phyloP scores from a whole-genome alignment of 2,113 vertebrate genomes.

The Oryzias woworae region DNA sequence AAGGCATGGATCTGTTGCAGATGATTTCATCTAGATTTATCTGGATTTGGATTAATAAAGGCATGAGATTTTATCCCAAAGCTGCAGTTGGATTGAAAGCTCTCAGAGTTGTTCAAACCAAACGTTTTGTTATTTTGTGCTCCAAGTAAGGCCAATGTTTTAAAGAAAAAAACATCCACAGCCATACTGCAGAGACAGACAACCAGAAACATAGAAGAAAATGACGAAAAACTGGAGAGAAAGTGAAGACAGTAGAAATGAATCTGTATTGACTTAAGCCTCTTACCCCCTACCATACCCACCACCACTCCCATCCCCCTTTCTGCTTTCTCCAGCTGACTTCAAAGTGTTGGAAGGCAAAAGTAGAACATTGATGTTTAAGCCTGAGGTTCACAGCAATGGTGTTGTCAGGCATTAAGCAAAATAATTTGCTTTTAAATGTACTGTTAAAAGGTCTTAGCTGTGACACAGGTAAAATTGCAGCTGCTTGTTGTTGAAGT shows the following conservation, averaged over 20 bases:
- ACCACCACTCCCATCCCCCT: conserved; percentile 15
- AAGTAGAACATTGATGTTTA: conserved; percentile 45
- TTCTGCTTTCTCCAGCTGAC: conserved; percentile 21
- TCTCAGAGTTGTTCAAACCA: conserved; percentile 6
- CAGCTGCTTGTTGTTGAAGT: no score
- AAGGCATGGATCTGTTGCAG: conserved; percentile 20
- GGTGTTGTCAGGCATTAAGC: background rate
- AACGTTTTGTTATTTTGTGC: background rate
- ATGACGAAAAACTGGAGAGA: conserved; percentile 7
- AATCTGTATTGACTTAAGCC: conserved; percentile 66
- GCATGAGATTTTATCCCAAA: conserved; percentile 4
- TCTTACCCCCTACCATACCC: conserved; percentile 54
- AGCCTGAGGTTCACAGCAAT: conserved; percentile 18
- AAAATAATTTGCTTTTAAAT: background rate
- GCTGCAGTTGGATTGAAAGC: no score
- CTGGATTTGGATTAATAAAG: conserved; percentile 17
- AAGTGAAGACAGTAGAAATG: conserved; percentile 18
- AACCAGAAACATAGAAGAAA: conserved; percentile 9
- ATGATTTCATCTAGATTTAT: conserved; percentile 27
- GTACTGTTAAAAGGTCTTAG: background rate
- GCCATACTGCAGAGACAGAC: background rate
- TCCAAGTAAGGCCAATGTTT: background rate
- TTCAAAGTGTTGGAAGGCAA: conserved; percentile 51
- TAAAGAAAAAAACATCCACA: background rate
- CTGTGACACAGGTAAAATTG: background rate